These are phyloP conservation scores for Solen grandis DNA, from an alignment of 1,140 invertebrate species.

Conservation along the genomic window DNA sequence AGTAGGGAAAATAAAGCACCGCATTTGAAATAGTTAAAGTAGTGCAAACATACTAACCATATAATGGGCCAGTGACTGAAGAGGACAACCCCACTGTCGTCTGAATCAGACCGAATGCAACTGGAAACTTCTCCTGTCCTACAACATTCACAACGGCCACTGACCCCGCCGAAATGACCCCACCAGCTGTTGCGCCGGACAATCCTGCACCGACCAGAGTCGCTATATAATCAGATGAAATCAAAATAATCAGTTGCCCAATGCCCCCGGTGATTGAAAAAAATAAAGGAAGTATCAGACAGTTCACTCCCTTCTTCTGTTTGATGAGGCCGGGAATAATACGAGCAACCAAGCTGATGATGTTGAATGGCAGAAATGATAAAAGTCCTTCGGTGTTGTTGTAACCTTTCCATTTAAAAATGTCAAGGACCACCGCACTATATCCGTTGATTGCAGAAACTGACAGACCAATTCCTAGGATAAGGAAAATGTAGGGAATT, in stretches of 20 bases:
- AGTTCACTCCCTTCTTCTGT: not conserved
- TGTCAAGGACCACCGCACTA: too few species aligned
- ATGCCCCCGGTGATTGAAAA: conserved; percentile 1
- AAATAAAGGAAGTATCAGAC: not conserved
- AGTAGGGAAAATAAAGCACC: too few species aligned
- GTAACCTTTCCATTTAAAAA: too few species aligned
- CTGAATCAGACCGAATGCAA: conserved; percentile 1
- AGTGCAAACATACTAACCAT: too few species aligned
- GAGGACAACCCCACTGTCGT: not conserved
- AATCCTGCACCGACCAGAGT: conserved; percentile 15
- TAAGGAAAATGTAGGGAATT: too few species aligned
- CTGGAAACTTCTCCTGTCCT: not conserved
- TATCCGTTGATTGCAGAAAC: too few species aligned
- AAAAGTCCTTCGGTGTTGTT: not conserved
- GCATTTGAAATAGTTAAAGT: too few species aligned
- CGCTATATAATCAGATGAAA: not conserved
- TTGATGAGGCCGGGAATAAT: not conserved
- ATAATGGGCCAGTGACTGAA: not conserved
- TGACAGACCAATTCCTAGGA: too few species aligned
- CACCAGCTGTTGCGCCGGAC: conserved; percentile 2
- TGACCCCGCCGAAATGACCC: not conserved
- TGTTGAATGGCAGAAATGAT: not conserved
- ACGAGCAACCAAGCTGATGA: not conserved
- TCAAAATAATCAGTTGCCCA: not conserved
- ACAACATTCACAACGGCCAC: not conserved